phyloP scores from a whole-genome alignment of 2,113 vertebrate species.

The Eretmodus cyanostictus region DNA sequence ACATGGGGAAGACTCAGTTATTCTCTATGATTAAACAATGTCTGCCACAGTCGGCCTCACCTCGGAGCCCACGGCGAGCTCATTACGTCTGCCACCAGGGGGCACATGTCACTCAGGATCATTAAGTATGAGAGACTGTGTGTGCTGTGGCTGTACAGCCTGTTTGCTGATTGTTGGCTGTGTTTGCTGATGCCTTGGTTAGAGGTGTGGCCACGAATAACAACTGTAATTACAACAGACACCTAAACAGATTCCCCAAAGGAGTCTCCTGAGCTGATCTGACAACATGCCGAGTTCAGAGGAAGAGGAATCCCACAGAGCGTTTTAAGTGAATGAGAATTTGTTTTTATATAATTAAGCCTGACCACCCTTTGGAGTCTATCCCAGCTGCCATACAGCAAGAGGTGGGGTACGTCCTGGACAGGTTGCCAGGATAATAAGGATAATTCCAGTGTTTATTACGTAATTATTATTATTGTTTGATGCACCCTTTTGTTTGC shows the following conservation, averaged over 20 bases:
- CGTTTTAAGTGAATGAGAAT: not conserved
- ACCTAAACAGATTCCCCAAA: not conserved
- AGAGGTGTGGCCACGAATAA: not conserved
- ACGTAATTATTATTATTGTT: not conserved
- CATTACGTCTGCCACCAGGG: conserved; percentile 58
- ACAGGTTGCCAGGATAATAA: not conserved
- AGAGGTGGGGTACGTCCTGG: not conserved
- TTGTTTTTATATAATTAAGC: not conserved
- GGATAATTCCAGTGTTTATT: not conserved
- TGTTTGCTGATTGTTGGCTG: not conserved
- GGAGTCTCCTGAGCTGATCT: not conserved
- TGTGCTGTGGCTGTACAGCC: not conserved
- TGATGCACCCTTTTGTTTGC: not conserved
- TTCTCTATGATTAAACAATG: conserved; percentile 4
- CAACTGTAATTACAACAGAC: not conserved
- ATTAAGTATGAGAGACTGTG: not conserved
- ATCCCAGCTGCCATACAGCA: not conserved
- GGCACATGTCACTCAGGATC: conserved; percentile 56
- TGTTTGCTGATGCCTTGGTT: not conserved
- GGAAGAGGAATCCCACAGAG: not conserved
- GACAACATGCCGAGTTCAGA: not conserved
- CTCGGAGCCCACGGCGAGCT: conserved; percentile 10
- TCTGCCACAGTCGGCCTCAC: not conserved
- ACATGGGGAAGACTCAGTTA: not conserved
- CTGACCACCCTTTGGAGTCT: not conserved